Evolutionary conservation across 2,113 vertebrate genomes (phyloP).

Genomic region (Canis aureus): DNA sequence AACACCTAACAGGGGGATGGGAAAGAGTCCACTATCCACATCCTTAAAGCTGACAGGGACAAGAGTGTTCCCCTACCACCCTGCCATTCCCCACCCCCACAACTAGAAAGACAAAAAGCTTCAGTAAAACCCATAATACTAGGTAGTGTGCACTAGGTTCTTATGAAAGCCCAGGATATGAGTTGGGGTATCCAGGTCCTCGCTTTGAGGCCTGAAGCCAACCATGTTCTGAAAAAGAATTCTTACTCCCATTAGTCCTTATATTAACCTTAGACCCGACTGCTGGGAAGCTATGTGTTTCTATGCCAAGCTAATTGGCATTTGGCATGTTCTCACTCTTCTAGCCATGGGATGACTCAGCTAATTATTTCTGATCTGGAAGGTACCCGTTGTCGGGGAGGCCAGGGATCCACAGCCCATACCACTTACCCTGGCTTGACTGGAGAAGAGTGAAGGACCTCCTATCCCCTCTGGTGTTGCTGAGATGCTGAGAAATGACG

Average conservation of each 20-base stretch:
- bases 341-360: not conserved
- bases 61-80: not conserved
- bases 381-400: not conserved
- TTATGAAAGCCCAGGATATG: not conserved
- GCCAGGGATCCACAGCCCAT: not conserved
- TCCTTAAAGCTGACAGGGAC: not conserved
- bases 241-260: not conserved
- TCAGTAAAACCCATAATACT: not conserved
- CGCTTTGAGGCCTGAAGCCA: not conserved
- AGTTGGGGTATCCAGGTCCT: not conserved
- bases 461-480: not conserved
- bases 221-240: not conserved
- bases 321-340: not conserved
- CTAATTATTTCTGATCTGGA: constrained; percentile 29
- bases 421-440: not conserved
- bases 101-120: not conserved
- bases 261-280: not conserved
- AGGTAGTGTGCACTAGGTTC: too few species aligned
- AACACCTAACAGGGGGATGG: not conserved
- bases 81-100: not conserved
- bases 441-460: not conserved
- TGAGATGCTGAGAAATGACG: not conserved
- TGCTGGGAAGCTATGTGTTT: not conserved
- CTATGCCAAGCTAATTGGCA: not conserved
- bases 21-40: not conserved